Base-by-base conservation (phyloP, 2,797 vertebrate genomes). In the Aulostomus chinensis region DNA sequence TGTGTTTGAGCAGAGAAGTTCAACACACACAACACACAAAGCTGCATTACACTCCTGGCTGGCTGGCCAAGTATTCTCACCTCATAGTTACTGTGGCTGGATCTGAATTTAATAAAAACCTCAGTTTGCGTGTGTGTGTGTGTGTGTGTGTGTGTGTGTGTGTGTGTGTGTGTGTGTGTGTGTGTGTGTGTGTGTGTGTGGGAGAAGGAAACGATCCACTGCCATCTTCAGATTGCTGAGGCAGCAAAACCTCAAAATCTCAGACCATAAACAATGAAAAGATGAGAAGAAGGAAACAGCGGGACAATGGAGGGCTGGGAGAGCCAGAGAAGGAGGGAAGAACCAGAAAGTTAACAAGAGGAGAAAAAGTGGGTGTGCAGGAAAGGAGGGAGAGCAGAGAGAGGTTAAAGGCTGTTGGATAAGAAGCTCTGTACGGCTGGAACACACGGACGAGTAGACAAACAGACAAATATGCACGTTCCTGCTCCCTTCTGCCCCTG, bases 221-320 rank as follows among this genome's bases (percentile, higher is more conserved):
- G 58, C 56, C 54, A 12, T 48, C 29, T 51, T 24, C 9, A 48
- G 16, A 48, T 14, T 26, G 80, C 73, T 76, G 75, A 80, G 43
- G 31, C 47, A 48, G 78, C 70, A 59, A 43, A 46, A 43, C 6
- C 15, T 45, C 8, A 8, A 43, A 64, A 49, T 45, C 24, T 2
- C 43, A 32, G 34, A 51, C 35, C 1, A 5, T 33, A 11, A 70
- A 66, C 31, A 55, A 54, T 11, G 2, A 54, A 57, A 48, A 66
- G 49, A 81, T 73, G 39, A 76, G 69, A 68, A 66, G 58, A 31
- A 28, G 69, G 67, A 69, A 73, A 54, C 45, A 41, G 66, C 28
- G 8, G 43, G 37, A 76, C 47, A 61, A 58, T 58, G 43, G 47
- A 35, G 21, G 39, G 26, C 11, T 29, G 52, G 26, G 38, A 18